These are phyloP conservation scores for Epistrophe grossulariae DNA, from an alignment of 2,888 invertebrate species.

Conservation along the genomic window DNA sequence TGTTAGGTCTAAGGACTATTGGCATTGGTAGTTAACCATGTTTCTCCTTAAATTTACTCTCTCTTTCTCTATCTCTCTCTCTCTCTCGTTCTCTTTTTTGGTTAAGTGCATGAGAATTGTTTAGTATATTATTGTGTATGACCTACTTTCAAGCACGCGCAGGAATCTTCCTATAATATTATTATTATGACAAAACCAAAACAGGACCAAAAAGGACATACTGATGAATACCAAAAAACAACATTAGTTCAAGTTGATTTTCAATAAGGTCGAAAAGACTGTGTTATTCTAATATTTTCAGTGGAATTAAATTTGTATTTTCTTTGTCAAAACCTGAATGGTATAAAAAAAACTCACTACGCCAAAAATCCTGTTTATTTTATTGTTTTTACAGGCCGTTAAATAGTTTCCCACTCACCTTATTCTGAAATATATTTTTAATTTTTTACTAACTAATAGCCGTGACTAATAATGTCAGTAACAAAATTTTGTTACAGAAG, in stretches of 20 bases:
- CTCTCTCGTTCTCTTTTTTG: background rate
- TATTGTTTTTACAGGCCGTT: too few species aligned
- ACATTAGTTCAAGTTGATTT: conserved; percentile 13
- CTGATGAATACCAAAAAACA: background rate
- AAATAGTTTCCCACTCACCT: too few species aligned
- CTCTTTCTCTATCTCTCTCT: background rate
- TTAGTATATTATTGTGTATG: conserved; percentile 2
- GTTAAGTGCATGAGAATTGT: conserved; percentile 22
- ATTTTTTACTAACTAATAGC: too few species aligned
- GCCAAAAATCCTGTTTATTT: too few species aligned
- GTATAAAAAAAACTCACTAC: background rate
- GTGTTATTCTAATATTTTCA: background rate
- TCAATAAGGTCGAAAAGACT: background rate
- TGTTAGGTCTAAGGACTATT: conserved; percentile 49
- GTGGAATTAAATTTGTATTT: background rate
- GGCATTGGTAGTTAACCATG: conserved; percentile 16
- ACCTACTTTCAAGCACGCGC: conserved; percentile 61
- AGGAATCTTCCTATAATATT: conserved; percentile 57
- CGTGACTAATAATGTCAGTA: too few species aligned
- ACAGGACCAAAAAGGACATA: conserved; percentile 25
- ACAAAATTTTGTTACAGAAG: too few species aligned
- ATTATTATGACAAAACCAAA: conserved; percentile 20
- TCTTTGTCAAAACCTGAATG: background rate
- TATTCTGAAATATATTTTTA: too few species aligned
- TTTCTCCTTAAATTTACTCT: background rate